phyloP scores from a whole-genome alignment of 1,140 invertebrate genomes.

The Drosophila carrolli region DNA sequence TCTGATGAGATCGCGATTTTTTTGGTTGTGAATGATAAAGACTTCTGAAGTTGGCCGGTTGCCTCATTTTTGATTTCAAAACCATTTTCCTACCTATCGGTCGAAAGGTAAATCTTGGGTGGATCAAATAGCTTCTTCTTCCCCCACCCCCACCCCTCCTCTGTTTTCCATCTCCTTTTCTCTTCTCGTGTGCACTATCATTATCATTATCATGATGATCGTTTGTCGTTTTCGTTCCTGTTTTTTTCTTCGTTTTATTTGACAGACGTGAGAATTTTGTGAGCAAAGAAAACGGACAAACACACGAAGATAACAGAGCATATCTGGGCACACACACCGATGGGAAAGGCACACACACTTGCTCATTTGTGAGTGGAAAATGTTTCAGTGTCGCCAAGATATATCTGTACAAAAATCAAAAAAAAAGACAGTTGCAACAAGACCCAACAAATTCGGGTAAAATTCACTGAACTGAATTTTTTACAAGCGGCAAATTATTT shows the following conservation, averaged over 20 bases:
- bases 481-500: no score
- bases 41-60: not conserved
- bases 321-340: conserved; percentile 46
- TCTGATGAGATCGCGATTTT: no score
- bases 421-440: not conserved
- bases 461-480: not conserved
- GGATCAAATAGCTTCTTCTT: conserved; percentile 24
- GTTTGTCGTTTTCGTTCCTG: conserved; percentile 41
- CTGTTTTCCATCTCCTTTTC: not conserved
- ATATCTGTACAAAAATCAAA: conserved; percentile 1
- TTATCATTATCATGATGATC: conserved; percentile 35
- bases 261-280: conserved; percentile 80
- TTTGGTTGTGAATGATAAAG: conserved; percentile 7
- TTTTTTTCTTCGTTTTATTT: conserved; percentile 51
- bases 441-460: not conserved
- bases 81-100: conserved; percentile 8
- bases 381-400: conserved; percentile 35
- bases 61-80: conserved; percentile 5
- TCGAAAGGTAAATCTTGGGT: conserved; percentile 13
- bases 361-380: conserved; percentile 28
- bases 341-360: not conserved
- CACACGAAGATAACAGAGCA: conserved; percentile 65
- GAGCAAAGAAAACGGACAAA: conserved; percentile 61
- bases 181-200: conserved; percentile 43
- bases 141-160: not conserved